These are phyloP conservation scores for Triplophysa yarkandensis DNA, from an alignment of 2,797 vertebrate genomes.

Conservation along the genomic window DNA sequence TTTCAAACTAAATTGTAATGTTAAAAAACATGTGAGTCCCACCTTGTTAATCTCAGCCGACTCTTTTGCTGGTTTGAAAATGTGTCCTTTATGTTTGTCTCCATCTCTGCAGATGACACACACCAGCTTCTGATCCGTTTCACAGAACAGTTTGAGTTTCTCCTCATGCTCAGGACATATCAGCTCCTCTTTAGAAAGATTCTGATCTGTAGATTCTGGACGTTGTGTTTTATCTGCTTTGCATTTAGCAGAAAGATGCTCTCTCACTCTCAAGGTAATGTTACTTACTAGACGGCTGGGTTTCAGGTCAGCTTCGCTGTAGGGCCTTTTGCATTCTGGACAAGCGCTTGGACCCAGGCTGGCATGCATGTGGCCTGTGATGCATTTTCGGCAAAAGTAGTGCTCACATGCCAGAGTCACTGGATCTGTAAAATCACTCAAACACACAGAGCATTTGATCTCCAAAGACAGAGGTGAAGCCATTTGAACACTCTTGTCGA, in stretches of 20 bases:
- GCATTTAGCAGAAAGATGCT: constrained; percentile 6
- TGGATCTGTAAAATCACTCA: constrained; percentile 45
- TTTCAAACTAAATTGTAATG: no score
- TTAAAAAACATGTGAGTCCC: not conserved
- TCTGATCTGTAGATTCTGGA: not conserved
- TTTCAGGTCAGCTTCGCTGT: constrained; percentile 8
- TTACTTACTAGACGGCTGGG: constrained; percentile 46
- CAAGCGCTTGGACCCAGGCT: constrained; percentile 11
- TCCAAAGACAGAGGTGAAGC: constrained; percentile 26
- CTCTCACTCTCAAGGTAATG: constrained; percentile 31
- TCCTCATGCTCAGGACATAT: constrained; percentile 58
- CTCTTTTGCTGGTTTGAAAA: constrained; percentile 62
- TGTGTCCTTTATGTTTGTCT: constrained; percentile 59
- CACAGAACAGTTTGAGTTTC: constrained; percentile 65
- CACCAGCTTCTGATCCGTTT: constrained; percentile 61
- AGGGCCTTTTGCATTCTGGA: constrained; percentile 44
- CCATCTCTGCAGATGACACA: constrained; percentile 67
- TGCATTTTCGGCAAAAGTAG: constrained; percentile 46
- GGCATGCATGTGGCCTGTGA: constrained; percentile 23
- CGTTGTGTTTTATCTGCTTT: not conserved
- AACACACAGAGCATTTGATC: constrained; percentile 47
- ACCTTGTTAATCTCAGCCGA: constrained; percentile 59
- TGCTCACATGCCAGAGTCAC: constrained; percentile 47
- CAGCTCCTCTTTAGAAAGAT: not conserved
- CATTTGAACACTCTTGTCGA: constrained; percentile 19